These are phyloP conservation scores for Holothuria scabra DNA, from an alignment of 53 echinoderm and acorn worm species.

Conservation along the genomic window DNA sequence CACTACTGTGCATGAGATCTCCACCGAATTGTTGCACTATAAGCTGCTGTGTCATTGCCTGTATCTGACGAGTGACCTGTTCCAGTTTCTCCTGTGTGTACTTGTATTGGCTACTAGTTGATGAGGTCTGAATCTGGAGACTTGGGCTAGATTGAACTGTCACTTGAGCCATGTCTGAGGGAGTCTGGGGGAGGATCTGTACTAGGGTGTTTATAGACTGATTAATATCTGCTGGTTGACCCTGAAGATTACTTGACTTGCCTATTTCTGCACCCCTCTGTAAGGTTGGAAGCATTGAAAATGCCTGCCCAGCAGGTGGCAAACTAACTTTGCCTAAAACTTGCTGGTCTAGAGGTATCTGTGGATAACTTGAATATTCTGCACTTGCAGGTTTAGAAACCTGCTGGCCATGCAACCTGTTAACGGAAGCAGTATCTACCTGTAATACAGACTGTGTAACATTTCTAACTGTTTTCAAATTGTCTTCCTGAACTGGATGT, in stretches of 20 bases:
- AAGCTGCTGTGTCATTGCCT: conserved; percentile 43
- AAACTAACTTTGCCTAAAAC: neutral
- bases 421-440: neutral
- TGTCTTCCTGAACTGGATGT: conserved; percentile 43
- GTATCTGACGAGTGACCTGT: conserved; percentile 40
- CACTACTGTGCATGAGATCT: conserved; percentile 4
- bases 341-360: conserved; percentile 13
- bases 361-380: neutral
- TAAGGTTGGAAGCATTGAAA: neutral
- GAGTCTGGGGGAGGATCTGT: conserved; percentile 14
- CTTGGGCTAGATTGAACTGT: conserved; percentile 19
- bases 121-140: neutral
- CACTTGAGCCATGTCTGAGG: neutral
- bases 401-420: neutral
- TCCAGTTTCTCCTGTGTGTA: conserved; percentile 36
- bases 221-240: neutral
- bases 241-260: conserved; percentile 3
- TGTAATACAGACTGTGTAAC: neutral
- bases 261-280: conserved; percentile 20
- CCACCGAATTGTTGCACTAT: conserved; percentile 33
- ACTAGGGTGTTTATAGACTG: conserved; percentile 25
- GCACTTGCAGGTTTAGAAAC: neutral
- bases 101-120: conserved; percentile 33
- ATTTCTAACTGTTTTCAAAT: neutral
- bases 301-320: neutral